Evolutionary conservation across 1,140 invertebrate genomes (phyloP).

Genomic region (Hermatobates lingyangjiaoensis): DNA sequence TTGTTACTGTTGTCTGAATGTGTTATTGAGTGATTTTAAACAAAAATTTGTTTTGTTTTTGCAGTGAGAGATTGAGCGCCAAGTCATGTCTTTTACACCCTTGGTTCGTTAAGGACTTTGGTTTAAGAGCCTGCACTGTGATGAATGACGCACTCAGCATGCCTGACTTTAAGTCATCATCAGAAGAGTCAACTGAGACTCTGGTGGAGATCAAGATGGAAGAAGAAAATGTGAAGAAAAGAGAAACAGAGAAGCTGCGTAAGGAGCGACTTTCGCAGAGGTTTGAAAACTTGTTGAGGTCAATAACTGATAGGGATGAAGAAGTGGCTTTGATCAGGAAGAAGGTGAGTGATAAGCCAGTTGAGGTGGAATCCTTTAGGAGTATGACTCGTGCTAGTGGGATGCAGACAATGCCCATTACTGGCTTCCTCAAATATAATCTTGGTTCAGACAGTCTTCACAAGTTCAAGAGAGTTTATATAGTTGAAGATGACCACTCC

Average conservation of each 20-base stretch:
- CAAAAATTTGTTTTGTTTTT: constrained; percentile 23
- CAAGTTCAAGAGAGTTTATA: constrained; percentile 31
- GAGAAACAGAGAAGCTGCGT: constrained; percentile 24
- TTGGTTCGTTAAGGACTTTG: constrained; percentile 28
- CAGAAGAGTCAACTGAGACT: background rate
- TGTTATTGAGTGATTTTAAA: too few relatives aligned
- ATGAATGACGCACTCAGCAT: background rate
- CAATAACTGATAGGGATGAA: background rate
- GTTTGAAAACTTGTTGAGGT: background rate
- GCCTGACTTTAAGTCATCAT: background rate
- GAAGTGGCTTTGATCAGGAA: too few relatives aligned
- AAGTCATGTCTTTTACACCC: constrained; percentile 39
- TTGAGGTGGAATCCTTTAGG: constrained; percentile 19
- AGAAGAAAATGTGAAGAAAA: constrained; percentile 5
- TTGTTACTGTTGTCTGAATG: too few relatives aligned
- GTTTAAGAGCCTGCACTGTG: background rate
- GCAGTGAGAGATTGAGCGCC: constrained; percentile 37
- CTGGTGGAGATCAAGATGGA: constrained; percentile 4
- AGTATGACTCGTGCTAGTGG: constrained; percentile 22
- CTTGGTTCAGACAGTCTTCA: constrained; percentile 21
- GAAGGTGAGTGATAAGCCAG: constrained; percentile 4
- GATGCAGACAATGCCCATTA: constrained; percentile 28
- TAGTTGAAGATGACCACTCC: constrained; percentile 24
- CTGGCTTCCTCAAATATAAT: constrained; percentile 18
- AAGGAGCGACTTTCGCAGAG: background rate